Conservation (phyloP, 2,797 vertebrate species). For the Merluccius polli region DNA sequence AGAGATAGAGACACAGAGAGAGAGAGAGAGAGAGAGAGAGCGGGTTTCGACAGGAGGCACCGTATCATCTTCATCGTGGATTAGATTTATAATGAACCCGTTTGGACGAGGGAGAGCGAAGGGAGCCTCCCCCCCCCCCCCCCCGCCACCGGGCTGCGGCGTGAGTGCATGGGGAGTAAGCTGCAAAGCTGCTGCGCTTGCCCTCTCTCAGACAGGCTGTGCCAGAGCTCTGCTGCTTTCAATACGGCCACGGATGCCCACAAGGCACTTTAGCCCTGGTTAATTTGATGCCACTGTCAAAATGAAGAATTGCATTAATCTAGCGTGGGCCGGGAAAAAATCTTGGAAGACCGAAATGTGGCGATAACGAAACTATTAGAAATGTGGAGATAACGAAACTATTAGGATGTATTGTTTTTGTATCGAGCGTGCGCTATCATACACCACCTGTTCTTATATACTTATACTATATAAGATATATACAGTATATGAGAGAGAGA, state of each 20-base stretch:
- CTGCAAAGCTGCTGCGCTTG: no score
- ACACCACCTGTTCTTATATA: not conserved
- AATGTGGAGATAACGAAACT: no score
- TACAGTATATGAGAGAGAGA: not conserved
- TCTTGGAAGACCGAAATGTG: not conserved
- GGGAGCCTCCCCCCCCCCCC: no score
- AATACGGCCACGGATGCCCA: not conserved
- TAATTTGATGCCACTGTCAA: not conserved
- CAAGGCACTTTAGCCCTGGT: not conserved
- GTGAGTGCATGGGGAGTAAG: no score
- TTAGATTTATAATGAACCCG: no score
- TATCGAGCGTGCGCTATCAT: not conserved
- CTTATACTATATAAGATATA: not conserved
- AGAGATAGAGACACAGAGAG: no score
- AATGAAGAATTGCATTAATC: conserved; percentile 1
- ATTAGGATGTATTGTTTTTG: not conserved
- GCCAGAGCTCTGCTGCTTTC: not conserved
- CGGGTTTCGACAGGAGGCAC: no score
- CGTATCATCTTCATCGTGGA: no score
- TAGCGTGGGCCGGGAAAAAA: not conserved
- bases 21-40: no score
- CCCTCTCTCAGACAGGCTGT: not conserved
- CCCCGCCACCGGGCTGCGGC: no score
- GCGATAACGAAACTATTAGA: no score
- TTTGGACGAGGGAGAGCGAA: no score